Evolutionary conservation across 92 coral and sea anemone species (phyloP).

Genomic region (Zoanthus sansibaricus): DNA sequence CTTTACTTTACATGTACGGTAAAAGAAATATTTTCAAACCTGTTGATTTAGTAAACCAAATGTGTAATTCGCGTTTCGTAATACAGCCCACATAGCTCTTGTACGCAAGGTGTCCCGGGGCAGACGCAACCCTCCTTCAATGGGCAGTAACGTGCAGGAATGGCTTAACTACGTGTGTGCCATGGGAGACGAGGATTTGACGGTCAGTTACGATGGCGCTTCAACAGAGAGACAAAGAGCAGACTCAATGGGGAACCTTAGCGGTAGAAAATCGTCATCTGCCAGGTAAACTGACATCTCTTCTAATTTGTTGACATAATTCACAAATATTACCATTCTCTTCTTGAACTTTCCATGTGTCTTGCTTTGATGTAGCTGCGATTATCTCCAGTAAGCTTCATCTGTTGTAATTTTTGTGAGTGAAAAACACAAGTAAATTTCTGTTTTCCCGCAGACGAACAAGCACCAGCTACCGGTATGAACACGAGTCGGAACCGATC

Average conservation of each 20-base stretch:
- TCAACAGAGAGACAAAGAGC: constrained; percentile 65
- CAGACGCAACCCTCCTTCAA: constrained; percentile 96
- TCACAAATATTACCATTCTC: not conserved
- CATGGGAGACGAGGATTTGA: constrained; percentile 82
- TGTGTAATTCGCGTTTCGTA: not conserved
- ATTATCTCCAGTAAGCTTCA: too few relatives aligned
- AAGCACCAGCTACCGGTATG: constrained; percentile 86
- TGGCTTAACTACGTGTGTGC: constrained; percentile 98
- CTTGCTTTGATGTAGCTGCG: too few relatives aligned
- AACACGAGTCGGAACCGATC: constrained; percentile 95
- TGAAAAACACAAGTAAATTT: not conserved
- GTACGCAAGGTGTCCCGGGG: constrained; percentile 96
- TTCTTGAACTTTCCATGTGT: not conserved
- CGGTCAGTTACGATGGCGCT: constrained; percentile 68
- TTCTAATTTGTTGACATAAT: not conserved
- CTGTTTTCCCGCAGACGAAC: constrained; percentile 57
- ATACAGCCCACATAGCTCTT: constrained; percentile 82
- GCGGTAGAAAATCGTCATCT: constrained; percentile 38
- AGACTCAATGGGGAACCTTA: constrained; percentile 33
- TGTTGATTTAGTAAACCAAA: not conserved
- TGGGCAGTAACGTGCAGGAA: constrained; percentile 97
- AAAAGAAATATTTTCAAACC: not conserved
- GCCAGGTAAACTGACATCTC: not conserved
- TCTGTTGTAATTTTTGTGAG: too few relatives aligned
- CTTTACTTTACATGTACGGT: too few relatives aligned